These are phyloP conservation scores for Oenanthe oenanthe DNA, from an alignment of 2,113 vertebrate genomes.

Conservation along the genomic window DNA sequence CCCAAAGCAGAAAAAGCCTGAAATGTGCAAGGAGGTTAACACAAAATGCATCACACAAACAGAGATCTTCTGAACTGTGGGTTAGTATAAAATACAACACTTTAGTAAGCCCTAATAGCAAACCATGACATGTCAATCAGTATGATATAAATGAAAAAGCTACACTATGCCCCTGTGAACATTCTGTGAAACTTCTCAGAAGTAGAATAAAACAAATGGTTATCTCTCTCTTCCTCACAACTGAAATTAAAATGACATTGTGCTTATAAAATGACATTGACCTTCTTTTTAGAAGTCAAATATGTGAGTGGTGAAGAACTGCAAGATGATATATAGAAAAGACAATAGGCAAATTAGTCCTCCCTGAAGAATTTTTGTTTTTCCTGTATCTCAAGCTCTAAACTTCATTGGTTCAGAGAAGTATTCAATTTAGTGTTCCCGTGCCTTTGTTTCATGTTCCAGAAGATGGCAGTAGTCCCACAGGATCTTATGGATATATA, in stretches of 20 bases:
- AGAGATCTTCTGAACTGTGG: neutral
- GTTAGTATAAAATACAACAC: neutral
- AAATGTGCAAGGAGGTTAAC: neutral
- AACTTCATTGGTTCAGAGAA: rapidly evolving
- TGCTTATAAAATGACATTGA: neutral
- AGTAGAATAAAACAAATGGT: neutral
- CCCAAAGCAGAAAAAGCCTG: neutral
- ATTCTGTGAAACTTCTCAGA: neutral
- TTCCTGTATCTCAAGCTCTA: neutral
- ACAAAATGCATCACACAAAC: neutral
- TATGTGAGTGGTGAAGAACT: neutral
- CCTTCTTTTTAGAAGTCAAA: neutral
- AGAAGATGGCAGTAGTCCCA: slow-evolving; percentile 70
- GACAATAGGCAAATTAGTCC: neutral
- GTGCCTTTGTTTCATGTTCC: neutral
- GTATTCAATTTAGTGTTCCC: rapidly evolving
- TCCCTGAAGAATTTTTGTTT: neutral
- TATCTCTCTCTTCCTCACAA: neutral
- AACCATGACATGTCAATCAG: neutral
- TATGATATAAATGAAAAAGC: neutral
- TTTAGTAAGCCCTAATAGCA: neutral
- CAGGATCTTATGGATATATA: neutral
- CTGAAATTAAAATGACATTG: neutral
- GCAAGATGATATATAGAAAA: neutral
- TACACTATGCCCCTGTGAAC: rapidly evolving